Evolutionary conservation across 2,888 invertebrate species (phyloP), one percentile per base, ranked within the genome.

Genomic region (Dasypolia templi): DNA sequence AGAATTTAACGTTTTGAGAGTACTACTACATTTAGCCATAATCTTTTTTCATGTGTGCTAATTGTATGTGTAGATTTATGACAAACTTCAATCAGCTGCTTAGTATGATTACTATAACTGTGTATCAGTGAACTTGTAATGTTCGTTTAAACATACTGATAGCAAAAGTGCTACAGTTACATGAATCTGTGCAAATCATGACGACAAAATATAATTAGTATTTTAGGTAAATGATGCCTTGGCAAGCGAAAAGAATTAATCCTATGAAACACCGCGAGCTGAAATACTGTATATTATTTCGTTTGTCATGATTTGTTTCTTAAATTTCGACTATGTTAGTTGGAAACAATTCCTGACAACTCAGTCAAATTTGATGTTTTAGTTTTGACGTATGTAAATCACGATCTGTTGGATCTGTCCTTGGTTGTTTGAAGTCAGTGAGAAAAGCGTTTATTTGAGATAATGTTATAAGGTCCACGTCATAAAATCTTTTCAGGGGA

Each of bases 401-500:
- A n/a, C n/a, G n/a, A n/a, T n/a, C n/a, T n/a, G n/a, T n/a, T n/a
- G n/a, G 0, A 44, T 22, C 17, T 29, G n/a, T n/a, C 7, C n/a
- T 17, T 17, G 5, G 5, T 71, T 26, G 51, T 75, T 66, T 70
- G 58, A 69, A 58, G 56, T 62, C 12, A 39, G 39, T 39, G 32
- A 42, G 2, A 26, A 66, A 66, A 64, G 39, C 22, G 4, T 29
- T 53, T 14, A 53, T 65, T 70, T 65, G 7, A 67, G 75, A 72
- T 77, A 81, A 69, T 82, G 58, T 82, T 86, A 86, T 89, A 88
- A 91, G 88, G 88, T 91, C 89, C 91, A 94, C 91, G 92, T 91
- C 85, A 92, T 87, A 87, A 88, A 89, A 91, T 87, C 83, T 86
- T 95, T 97, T 93, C 97, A 98, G 98, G 98, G 98, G 98, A 98